Evolutionary conservation across 2,797 vertebrate species (phyloP).

Genomic region (Pogoniulus pusillus): DNA sequence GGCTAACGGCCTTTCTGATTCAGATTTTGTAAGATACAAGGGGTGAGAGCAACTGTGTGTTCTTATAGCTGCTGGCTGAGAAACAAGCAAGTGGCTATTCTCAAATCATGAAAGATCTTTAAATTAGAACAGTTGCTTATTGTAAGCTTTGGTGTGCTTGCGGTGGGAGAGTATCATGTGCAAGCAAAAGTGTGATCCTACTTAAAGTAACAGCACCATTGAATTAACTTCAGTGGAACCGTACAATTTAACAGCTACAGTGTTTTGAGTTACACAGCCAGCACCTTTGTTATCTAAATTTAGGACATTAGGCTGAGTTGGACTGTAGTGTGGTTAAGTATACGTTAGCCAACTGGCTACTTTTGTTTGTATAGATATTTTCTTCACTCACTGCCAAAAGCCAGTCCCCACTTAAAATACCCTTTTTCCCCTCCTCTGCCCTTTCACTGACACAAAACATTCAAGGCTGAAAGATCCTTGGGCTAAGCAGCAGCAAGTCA

Average conservation of each 20-base stretch:
- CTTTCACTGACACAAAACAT: not conserved
- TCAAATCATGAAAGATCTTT: not conserved
- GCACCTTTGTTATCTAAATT: not conserved
- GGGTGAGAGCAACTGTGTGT: not conserved
- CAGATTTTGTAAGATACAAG: not conserved
- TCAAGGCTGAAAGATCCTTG: not conserved
- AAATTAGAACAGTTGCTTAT: not conserved
- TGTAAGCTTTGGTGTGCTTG: not conserved
- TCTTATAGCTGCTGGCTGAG: not conserved
- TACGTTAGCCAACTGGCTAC: not conserved
- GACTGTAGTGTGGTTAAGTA: not conserved
- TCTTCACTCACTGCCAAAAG: not conserved
- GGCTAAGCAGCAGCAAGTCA: not conserved
- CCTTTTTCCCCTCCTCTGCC: not conserved
- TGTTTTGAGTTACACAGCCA: not conserved
- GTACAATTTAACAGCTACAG: not conserved
- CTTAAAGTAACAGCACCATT: not conserved
- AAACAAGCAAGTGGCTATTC: not conserved
- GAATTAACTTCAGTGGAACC: not conserved
- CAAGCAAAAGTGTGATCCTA: not conserved
- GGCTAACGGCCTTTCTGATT: not conserved
- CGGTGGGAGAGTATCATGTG: not conserved
- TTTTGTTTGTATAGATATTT: not conserved
- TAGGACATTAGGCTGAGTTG: not conserved
- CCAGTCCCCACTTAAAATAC: not conserved